A percentile compares a stretch with the other conserved stretches of the same genome.
Conservation (phyloP, 2,888 invertebrate genomes). For the Desoria tigrina region DNA sequence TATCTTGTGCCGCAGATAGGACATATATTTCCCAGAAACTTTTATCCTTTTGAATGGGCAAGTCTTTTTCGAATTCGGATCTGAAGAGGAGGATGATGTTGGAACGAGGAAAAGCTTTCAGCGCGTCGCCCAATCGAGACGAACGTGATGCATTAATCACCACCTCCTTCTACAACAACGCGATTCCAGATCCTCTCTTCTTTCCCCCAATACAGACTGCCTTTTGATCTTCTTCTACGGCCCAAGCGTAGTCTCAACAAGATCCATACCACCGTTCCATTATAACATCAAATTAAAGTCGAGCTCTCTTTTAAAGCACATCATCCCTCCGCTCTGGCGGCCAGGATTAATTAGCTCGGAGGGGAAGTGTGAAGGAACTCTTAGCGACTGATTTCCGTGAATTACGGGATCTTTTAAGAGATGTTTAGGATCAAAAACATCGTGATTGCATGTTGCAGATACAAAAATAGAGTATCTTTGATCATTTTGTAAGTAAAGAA, state of each 20-base stretch:
- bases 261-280: conserved; percentile 22
- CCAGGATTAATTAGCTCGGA: no score
- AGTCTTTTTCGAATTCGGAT: conserved; percentile 1
- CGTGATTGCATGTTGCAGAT: no score
- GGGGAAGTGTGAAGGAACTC: no score
- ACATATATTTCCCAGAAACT: conserved; percentile 1
- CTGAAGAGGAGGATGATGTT: conserved; percentile 18
- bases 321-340: no score
- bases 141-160: conserved; percentile 52
- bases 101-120: conserved; percentile 53
- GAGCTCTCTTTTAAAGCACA: no score
- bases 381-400: no score
- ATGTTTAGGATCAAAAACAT: no score
- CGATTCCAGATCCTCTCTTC: neutral
- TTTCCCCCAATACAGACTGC: conserved; percentile 13
- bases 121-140: conserved; percentile 52
- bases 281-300: conserved; percentile 4
- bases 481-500: no score
- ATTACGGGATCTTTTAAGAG: no score
- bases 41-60: conserved; percentile 1
- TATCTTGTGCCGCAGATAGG: conserved; percentile 13
- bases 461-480: no score
- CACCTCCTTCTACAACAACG: conserved; percentile 30
- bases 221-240: conserved; percentile 18
- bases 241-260: conserved; percentile 4